Evolutionary conservation across 2,888 invertebrate genomes (phyloP).

Genomic region (Hydrotaea cyrtoneurina): DNA sequence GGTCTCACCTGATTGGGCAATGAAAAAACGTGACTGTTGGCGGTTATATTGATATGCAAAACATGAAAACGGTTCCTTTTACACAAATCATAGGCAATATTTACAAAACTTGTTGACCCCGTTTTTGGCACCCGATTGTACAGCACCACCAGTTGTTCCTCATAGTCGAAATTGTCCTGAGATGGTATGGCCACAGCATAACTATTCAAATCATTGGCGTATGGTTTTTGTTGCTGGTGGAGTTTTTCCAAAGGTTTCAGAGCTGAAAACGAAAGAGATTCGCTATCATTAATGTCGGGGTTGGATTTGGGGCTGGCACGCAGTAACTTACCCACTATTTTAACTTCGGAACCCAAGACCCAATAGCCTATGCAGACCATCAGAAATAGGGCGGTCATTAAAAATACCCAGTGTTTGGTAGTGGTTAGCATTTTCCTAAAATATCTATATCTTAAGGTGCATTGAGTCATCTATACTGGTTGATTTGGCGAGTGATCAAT

Average conservation of each 20-base stretch:
- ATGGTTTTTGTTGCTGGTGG: constrained; percentile 18
- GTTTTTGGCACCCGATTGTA: constrained; percentile 99
- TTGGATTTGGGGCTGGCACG: too few species aligned
- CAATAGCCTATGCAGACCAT: constrained; percentile 76
- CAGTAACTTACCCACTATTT: constrained; percentile 51
- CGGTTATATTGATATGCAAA: constrained; percentile 97
- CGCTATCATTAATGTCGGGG: neutral
- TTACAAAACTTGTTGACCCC: constrained; percentile 97
- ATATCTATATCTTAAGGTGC: constrained; percentile 18
- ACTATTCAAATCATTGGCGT: neutral
- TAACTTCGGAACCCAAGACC: constrained; percentile 75
- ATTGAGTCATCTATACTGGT: constrained; percentile 56
- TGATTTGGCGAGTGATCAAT: constrained; percentile 8
- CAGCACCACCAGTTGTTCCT: constrained; percentile 89
- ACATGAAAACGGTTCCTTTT: constrained; percentile 89
- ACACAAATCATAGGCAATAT: constrained; percentile 91
- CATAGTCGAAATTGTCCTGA: constrained; percentile 76
- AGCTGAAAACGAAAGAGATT: constrained; percentile 63
- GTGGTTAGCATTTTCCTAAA: constrained; percentile 77
- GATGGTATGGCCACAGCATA: neutral
- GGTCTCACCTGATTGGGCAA: constrained; percentile 88
- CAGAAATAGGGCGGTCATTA: constrained; percentile 72
- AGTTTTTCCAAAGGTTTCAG: constrained; percentile 72
- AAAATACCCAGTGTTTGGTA: constrained; percentile 75
- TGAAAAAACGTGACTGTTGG: constrained; percentile 97